Evolutionary conservation across 2,113 vertebrate species (phyloP).

Genomic region (Nansenia antarctica): DNA sequence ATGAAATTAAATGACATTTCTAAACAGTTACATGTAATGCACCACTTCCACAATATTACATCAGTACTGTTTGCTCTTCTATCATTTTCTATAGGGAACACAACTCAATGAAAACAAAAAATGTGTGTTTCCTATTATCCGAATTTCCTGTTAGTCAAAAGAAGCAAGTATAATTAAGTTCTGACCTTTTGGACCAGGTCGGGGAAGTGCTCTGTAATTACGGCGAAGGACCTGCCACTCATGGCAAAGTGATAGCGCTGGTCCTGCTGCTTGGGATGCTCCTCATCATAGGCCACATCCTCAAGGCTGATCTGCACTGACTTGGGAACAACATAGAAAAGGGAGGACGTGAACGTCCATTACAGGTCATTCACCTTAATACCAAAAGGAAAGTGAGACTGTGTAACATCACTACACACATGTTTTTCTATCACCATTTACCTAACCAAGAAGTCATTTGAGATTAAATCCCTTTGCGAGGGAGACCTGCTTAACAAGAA

Average conservation of each 20-base stretch:
- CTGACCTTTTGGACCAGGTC: slow-evolving; percentile 91
- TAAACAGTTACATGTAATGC: too few species aligned
- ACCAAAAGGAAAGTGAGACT: slow-evolving; percentile 40
- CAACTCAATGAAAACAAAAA: too few species aligned
- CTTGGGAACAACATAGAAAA: slow-evolving; percentile 57
- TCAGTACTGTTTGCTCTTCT: too few species aligned
- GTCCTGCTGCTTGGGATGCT: slow-evolving; percentile 58
- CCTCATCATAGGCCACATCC: slow-evolving; percentile 60
- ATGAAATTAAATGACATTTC: too few species aligned
- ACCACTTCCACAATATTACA: too few species aligned
- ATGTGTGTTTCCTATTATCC: too few species aligned
- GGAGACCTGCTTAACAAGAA: neutral
- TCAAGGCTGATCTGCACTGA: slow-evolving; percentile 81
- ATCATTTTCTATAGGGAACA: too few species aligned
- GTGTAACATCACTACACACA: neutral
- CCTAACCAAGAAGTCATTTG: neutral
- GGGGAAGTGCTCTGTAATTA: slow-evolving; percentile 92
- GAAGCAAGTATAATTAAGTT: too few species aligned
- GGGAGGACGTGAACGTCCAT: neutral
- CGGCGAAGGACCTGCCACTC: slow-evolving; percentile 88
- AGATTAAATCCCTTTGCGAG: neutral
- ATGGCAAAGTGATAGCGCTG: slow-evolving; percentile 89
- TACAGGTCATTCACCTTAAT: neutral
- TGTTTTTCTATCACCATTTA: too few species aligned
- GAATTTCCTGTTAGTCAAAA: too few species aligned